Conservation (phyloP, 1,140 invertebrate genomes). For the Pantala flavescens region DNA sequence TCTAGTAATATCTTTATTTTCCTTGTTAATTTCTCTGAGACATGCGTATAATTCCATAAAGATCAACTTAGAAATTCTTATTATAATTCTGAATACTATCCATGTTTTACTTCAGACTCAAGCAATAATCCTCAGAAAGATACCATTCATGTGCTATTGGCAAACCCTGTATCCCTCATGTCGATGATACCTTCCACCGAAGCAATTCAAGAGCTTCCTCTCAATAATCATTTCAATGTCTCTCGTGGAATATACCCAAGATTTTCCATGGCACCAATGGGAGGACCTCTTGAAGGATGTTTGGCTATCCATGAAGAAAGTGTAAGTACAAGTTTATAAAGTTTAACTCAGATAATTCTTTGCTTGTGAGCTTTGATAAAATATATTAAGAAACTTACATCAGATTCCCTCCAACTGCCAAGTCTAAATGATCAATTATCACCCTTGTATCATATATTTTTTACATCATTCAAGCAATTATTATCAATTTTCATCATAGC, state of each 20-base stretch:
- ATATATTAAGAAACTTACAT: no score
- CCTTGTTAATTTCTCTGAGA: no score
- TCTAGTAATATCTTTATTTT: no score
- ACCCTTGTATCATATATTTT: no score
- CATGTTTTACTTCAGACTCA: neutral
- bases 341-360: neutral
- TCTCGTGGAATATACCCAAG: slow-evolving; percentile 24
- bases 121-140: slow-evolving; percentile 29
- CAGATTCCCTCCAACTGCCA: no score
- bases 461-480: no score
- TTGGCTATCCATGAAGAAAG: slow-evolving; percentile 34
- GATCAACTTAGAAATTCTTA: no score
- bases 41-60: no score
- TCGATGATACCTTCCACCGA: slow-evolving; percentile 33
- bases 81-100: no score
- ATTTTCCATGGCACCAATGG: slow-evolving; percentile 29
- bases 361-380: slow-evolving; percentile 9
- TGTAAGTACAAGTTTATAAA: slow-evolving; percentile 25
- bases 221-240: slow-evolving; percentile 29
- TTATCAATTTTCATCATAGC: no score
- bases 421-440: no score
- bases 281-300: slow-evolving; percentile 22
- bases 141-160: slow-evolving; percentile 39
- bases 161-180: slow-evolving; percentile 42
- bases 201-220: slow-evolving; percentile 29